Evolutionary conservation across 2,113 vertebrate genomes (phyloP), one percentile per base, ranked within the genome.

Genomic region (Ascaphus truei): DNA sequence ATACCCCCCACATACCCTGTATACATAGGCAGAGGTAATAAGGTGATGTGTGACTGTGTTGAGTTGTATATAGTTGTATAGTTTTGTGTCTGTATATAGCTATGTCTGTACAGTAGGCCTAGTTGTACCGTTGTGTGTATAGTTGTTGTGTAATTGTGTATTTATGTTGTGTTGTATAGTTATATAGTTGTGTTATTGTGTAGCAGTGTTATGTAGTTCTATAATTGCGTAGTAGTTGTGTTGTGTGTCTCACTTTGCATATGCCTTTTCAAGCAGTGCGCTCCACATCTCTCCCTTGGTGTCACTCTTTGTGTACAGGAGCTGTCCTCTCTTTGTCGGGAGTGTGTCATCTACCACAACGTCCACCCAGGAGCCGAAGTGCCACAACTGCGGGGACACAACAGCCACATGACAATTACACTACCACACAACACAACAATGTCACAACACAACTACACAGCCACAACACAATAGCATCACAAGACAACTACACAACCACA

Each of bases 341-440:
- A 92, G 87, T 75, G 69, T 78, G 83, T 93, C 90, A 73, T 92
- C 90, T 67, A 93, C 83, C 41, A 92, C 88, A 77, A 93, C 91
- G 74, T 93, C 90, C 79, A 90, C 83, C 91, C 91, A 93, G 78
- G 86, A 85, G 62, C 91, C 90, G 79, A 91, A 93, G 85, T 91
- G 90, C 90, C 90, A 93, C 87, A 93, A 90, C 90, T 92, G 47
- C 5, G 5, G 10, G 9, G 22, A 45, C n/a, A 23, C 7, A 6
- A 8, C 12, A 10, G n/a, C n/a, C n/a, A 8, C 7, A 12, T 34
- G 33, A 6, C 7, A 12, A 34, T 12, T 12, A 34, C 33, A 2
- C 33, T 8, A 34, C 33, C 33, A 8, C 12, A 12, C n/a, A n/a
- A n/a, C n/a, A n/a, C 7, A 34, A 8, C 41, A 45, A 20, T 18